phyloP scores from a whole-genome alignment of 92 coral and sea anemone genomes.

The Metridium senile region DNA sequence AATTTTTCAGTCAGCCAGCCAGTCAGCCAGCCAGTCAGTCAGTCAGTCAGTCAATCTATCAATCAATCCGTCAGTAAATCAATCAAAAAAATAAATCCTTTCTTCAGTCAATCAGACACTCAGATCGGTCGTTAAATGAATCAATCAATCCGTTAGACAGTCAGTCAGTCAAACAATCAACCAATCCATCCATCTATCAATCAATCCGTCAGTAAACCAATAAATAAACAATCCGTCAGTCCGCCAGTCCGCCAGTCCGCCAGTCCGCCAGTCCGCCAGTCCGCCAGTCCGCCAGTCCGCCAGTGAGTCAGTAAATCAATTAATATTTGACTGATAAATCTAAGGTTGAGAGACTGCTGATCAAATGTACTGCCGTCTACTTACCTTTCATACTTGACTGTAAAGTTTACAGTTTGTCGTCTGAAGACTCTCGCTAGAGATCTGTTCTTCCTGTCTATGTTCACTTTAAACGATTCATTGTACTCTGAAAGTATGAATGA shows the following conservation, averaged over 20 bases:
- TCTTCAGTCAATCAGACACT: background rate
- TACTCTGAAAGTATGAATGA: slow-evolving; percentile 57
- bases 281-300: background rate
- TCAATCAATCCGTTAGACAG: background rate
- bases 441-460: slow-evolving; percentile 92
- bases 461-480: slow-evolving; percentile 88
- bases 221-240: background rate
- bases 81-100: no score
- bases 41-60: no score
- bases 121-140: no score
- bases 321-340: background rate
- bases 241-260: background rate
- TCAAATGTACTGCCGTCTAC: background rate
- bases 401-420: slow-evolving; percentile 85
- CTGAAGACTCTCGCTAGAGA: slow-evolving; percentile 81
- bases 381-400: slow-evolving; percentile 92
- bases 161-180: background rate
- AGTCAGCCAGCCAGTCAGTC: no score
- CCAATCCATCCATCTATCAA: background rate
- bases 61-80: no score
- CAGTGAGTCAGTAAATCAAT: background rate
- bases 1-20: no score
- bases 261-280: background rate
- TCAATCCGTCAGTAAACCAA: background rate
- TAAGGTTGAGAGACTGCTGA: background rate